phyloP scores from a whole-genome alignment of 2,888 invertebrate genomes.

The Caradrina kadenii region DNA sequence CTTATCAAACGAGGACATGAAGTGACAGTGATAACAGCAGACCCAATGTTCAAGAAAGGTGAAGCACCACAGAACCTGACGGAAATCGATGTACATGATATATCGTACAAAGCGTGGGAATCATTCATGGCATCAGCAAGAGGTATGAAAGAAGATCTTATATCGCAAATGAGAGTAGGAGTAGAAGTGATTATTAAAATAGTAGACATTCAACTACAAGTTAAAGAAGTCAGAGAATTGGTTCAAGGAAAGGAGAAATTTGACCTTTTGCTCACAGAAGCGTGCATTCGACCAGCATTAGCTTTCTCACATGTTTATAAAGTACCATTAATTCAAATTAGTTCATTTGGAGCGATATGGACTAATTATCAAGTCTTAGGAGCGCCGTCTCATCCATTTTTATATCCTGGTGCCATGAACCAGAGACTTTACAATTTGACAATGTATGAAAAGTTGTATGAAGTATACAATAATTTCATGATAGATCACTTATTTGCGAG shows the following conservation, averaged over 20 bases:
- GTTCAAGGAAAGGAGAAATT: slow-evolving; percentile 64
- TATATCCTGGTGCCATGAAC: slow-evolving; percentile 64
- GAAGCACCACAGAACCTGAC: slow-evolving; percentile 71
- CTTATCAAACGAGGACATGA: slow-evolving; percentile 81
- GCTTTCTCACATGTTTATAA: slow-evolving; percentile 67
- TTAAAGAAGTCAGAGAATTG: slow-evolving; percentile 62
- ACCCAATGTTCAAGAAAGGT: slow-evolving; percentile 72
- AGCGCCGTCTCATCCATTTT: slow-evolving; percentile 68
- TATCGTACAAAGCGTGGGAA: slow-evolving; percentile 64
- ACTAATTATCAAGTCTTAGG: slow-evolving; percentile 66
- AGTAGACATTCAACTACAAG: slow-evolving; percentile 59
- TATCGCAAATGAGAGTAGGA: slow-evolving; percentile 37
- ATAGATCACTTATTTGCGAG: slow-evolving; percentile 15
- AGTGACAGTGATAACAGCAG: slow-evolving; percentile 77
- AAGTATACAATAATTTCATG: slow-evolving; percentile 58
- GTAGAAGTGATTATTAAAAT: slow-evolving; percentile 32
- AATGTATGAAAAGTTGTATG: slow-evolving; percentile 66
- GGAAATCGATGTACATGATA: slow-evolving; percentile 77
- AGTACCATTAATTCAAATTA: slow-evolving; percentile 72
- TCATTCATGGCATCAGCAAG: slow-evolving; percentile 21
- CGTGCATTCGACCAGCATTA: slow-evolving; percentile 54
- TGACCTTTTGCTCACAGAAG: slow-evolving; percentile 73
- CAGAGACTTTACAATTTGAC: slow-evolving; percentile 69
- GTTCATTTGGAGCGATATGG: slow-evolving; percentile 66
- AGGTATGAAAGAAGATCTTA: slow-evolving; percentile 46